These are phyloP conservation scores for Drosophila ustulata DNA, from an alignment of 2,888 invertebrate genomes.

Conservation along the genomic window DNA sequence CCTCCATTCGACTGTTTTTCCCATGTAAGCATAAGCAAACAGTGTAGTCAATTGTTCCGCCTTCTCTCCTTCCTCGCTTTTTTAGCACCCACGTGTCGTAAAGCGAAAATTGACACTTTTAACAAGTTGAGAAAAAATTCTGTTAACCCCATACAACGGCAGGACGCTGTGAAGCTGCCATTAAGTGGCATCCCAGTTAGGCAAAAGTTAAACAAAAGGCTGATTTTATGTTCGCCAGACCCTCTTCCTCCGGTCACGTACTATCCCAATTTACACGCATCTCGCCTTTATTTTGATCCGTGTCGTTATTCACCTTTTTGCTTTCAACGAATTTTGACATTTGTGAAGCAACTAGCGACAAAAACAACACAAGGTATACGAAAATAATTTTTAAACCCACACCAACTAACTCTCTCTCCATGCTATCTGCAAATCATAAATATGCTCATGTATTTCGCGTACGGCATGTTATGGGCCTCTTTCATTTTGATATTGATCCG, in stretches of 20 bases:
- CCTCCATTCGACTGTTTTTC: not conserved
- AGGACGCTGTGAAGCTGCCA: conserved; percentile 33
- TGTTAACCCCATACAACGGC: conserved; percentile 70
- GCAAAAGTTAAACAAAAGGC: conserved; percentile 68
- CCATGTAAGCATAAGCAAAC: conserved; percentile 70
- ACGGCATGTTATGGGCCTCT: no score
- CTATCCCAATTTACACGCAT: conserved; percentile 64
- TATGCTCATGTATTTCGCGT: no score
- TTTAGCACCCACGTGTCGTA: conserved; percentile 56
- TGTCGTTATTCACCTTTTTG: conserved; percentile 14
- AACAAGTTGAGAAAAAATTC: conserved; percentile 65
- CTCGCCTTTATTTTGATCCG: conserved; percentile 30
- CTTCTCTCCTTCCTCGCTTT: conserved; percentile 11
- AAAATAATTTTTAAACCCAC: no score
- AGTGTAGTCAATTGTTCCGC: conserved; percentile 47
- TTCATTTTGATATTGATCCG: no score
- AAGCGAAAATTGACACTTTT: conserved; percentile 79
- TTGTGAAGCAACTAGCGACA: conserved; percentile 30
- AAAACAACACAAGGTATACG: not conserved
- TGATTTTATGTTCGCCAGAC: conserved; percentile 21
- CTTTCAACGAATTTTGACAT: conserved; percentile 48
- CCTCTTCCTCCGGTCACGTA: conserved; percentile 18
- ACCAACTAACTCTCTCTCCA: no score
- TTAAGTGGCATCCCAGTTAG: conserved; percentile 73
- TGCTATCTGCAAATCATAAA: no score